Percentiles rank a stretch among this genome's conserved stretches.
Conservation (phyloP, 1,140 invertebrate genomes). For the Drosophila tropicalis region DNA sequence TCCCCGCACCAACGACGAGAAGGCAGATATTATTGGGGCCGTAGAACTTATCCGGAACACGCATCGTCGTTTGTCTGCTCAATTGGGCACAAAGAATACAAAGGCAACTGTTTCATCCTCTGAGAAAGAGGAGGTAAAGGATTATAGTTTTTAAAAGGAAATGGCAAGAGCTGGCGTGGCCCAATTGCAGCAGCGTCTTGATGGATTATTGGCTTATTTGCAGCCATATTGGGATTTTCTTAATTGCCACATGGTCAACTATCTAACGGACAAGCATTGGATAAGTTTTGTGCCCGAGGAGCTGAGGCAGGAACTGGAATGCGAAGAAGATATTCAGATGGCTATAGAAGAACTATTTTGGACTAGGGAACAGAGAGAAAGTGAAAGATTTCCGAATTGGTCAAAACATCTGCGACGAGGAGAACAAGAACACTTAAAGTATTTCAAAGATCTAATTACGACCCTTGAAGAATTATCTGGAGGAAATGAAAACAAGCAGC, state of each 20-base stretch:
- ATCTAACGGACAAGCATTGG: slow-evolving; percentile 90
- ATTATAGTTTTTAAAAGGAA: slow-evolving; percentile 64
- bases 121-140: slow-evolving; percentile 43
- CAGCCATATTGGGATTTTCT: slow-evolving; percentile 86
- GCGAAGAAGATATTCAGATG: slow-evolving; percentile 33
- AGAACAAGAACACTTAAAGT: slow-evolving; percentile 56
- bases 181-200: slow-evolving; percentile 83
- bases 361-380: slow-evolving; percentile 27
- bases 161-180: slow-evolving; percentile 46
- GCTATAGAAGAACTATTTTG: slow-evolving; percentile 69
- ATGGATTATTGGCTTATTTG: slow-evolving; percentile 85
- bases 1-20: slow-evolving; percentile 86
- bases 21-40: slow-evolving; percentile 86
- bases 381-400: slow-evolving; percentile 37
- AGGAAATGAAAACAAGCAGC: slow-evolving; percentile 49
- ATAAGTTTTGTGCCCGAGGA: slow-evolving; percentile 84
- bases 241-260: slow-evolving; percentile 92
- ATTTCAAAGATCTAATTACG: slow-evolving; percentile 83
- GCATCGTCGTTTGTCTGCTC: slow-evolving; percentile 87
- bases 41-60: slow-evolving; percentile 87
- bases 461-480: slow-evolving; percentile 51
- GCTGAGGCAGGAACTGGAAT: slow-evolving; percentile 84
- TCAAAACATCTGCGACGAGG: slow-evolving; percentile 61
- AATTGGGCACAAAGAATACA: slow-evolving; percentile 84
- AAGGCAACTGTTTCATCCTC: neutral